Evolutionary conservation across 2,888 invertebrate species (phyloP), one percentile per base, ranked within the genome.

Genomic region (Zygogramma bicolorata): DNA sequence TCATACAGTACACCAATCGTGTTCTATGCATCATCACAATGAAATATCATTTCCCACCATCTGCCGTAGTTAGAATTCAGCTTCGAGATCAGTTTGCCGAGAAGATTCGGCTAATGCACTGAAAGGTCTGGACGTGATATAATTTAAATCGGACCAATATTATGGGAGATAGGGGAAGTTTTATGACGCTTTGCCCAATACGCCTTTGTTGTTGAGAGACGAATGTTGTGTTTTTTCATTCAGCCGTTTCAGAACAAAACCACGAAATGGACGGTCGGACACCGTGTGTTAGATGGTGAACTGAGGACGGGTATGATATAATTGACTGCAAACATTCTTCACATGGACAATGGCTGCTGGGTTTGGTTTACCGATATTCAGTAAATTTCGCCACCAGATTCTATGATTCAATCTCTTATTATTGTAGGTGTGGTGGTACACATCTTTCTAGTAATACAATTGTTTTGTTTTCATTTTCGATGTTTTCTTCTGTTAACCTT

Each of bases 71-170:
- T 27, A n/a, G 27, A n/a, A 53, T 53, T 27, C 15, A 53, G 53
- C 25, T 53, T 53, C 27, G 53, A 53, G 25, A 53, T 25, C 25
- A 25, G 53, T 25, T 53, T 7, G 15, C 25, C 53, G n/a, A 53
- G 22, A 27, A 22, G n/a, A 53, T 10, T 53, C 22, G 8, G 25
- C 25, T 13, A 53, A 25, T 53, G 53, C 27, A n/a, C n/a, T 53
- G 13, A 53, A 53, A 53, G 53, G 53, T 53, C 53, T 53, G 53
- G 22, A 53, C 25, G 25, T 53, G 53, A 25, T 22, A 53, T 53
- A 53, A 53, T 53, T 53, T 13, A 25, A 53, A 53, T 53, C 53
- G 27, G 53, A 10, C 53, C 53, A 25, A 25, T 53, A 53, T 53
- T n/a, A 53, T 25, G 25, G 25, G 6, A 53, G 25, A 13, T 22